Conservation (phyloP, 2,888 invertebrate species). For the Bedellia somnulentella region DNA sequence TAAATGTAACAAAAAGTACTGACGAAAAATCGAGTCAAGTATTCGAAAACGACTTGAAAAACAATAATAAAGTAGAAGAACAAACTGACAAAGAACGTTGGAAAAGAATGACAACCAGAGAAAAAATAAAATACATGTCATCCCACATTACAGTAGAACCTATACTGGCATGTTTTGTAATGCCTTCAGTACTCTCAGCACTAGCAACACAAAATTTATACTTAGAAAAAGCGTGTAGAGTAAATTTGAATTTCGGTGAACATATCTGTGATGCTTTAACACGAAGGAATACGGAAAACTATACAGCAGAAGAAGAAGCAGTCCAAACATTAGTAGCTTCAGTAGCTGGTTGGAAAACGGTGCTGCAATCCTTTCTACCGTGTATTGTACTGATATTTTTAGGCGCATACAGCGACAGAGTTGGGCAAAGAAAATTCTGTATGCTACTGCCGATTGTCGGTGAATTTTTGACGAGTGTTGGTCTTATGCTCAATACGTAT, state of each 20-base stretch:
- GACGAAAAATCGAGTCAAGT: too few relatives aligned
- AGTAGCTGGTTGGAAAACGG: constrained; percentile 85
- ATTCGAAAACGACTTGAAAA: constrained; percentile 1
- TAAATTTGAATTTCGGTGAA: constrained; percentile 73
- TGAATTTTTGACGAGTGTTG: constrained; percentile 76
- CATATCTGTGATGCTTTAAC: constrained; percentile 78
- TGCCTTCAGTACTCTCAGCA: constrained; percentile 67
- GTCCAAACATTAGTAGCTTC: constrained; percentile 77
- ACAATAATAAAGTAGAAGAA: constrained; percentile 17
- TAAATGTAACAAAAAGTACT: constrained; percentile 32
- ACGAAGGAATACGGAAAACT: constrained; percentile 68
- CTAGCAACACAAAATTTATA: constrained; percentile 84
- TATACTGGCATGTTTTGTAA: constrained; percentile 73
- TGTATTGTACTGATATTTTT: constrained; percentile 79
- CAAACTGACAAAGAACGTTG: constrained; percentile 2
- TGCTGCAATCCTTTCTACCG: constrained; percentile 79
- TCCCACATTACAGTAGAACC: constrained; percentile 76
- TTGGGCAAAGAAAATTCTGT: constrained; percentile 74
- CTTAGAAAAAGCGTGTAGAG: constrained; percentile 83
- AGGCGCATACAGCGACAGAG: constrained; percentile 75
- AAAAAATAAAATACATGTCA: constrained; percentile 60
- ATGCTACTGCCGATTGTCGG: constrained; percentile 82
- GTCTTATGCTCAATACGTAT: constrained; percentile 77
- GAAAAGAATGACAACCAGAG: constrained; percentile 46
- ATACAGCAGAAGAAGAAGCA: constrained; percentile 60